Evolutionary conservation across 2,113 vertebrate genomes (phyloP), one percentile per base, ranked within the genome.

Genomic region (Chaenogobius annularis): DNA sequence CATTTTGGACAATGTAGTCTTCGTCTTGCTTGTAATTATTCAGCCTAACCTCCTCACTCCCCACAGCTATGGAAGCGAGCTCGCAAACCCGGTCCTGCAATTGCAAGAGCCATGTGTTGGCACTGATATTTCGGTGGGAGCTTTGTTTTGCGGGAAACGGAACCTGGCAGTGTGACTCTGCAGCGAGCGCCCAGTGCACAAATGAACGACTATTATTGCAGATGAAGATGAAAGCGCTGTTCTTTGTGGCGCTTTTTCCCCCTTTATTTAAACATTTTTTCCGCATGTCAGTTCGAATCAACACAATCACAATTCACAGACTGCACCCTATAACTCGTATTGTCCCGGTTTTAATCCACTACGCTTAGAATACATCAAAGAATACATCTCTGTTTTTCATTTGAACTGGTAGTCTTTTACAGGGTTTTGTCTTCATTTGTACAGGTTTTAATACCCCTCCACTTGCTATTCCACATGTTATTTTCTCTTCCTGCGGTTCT

Each of bases 1-100:
- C 76, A 70, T 76, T 90, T 84, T 85, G 81, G 85, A 83, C 50
- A 76, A 31, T 13, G 55, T 77, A 81, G 74, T 48, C 66, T 69
- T 67, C 73, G 50, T 63, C 84, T 66, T 72, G 17, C 73, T 70
- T 83, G 91, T 75, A 90, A 91, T 92, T 90, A 91, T 91, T 91
- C 83, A 93, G 89, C 80, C 74, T 83, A 77, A 85, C 83, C 80
- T 90, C 80, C 67, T 78, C 72, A 69, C 84, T 81, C 83, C 82
- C 83, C 81, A 76, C 83, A 87, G 85, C 83, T 81, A 85, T 78
- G 77, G 75, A 85, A 76, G 80, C 66, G 70, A 67, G 69, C 79
- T 73, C 54, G 50, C 70, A 66, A 67, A 70, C 74, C 19, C 52
- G 46, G 70, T 56, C 71, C 69, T 77, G 78, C 83, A 82, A 88